Evolutionary conservation across 2,888 invertebrate species (phyloP).

Genomic region (Dasypolia templi): DNA sequence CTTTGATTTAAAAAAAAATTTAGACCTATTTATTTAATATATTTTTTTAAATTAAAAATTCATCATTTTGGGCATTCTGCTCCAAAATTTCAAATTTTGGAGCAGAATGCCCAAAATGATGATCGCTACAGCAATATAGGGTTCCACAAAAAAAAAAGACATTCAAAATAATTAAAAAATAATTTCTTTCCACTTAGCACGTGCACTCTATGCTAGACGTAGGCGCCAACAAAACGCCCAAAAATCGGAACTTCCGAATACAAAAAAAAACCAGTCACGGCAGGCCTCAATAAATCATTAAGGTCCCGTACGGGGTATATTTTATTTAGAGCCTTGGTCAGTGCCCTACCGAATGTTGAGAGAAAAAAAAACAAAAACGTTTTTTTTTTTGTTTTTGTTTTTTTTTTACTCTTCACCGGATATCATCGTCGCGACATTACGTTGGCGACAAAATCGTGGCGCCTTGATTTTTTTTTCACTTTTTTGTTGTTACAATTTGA

Average conservation of each 20-base stretch:
- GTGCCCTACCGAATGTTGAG: constrained; percentile 67
- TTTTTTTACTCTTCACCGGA: constrained; percentile 80
- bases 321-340: constrained; percentile 76
- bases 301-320: constrained; percentile 73
- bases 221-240: constrained; percentile 63
- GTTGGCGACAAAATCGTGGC: constrained; percentile 86
- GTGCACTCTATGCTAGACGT: constrained; percentile 46
- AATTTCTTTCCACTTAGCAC: constrained; percentile 36
- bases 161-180: neutral
- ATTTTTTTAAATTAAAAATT: too few relatives aligned
- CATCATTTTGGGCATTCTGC: too few relatives aligned
- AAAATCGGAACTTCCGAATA: constrained; percentile 53
- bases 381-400: constrained; percentile 65
- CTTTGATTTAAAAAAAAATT: too few relatives aligned
- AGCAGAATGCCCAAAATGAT: neutral
- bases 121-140: neutral
- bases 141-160: constrained; percentile 8
- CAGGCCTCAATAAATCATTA: constrained; percentile 84
- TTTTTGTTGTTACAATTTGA: constrained; percentile 50
- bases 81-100: too few relatives aligned
- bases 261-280: constrained; percentile 67
- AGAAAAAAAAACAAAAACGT: constrained; percentile 35
- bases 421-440: constrained; percentile 84
- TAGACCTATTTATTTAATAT: too few relatives aligned
- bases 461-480: constrained; percentile 76